Percentiles rank a stretch among this genome's conserved stretches.
These are phyloP conservation scores for Oreochromis spilurus DNA, from an alignment of 2,113 vertebrate genomes.

Conservation along the genomic window DNA sequence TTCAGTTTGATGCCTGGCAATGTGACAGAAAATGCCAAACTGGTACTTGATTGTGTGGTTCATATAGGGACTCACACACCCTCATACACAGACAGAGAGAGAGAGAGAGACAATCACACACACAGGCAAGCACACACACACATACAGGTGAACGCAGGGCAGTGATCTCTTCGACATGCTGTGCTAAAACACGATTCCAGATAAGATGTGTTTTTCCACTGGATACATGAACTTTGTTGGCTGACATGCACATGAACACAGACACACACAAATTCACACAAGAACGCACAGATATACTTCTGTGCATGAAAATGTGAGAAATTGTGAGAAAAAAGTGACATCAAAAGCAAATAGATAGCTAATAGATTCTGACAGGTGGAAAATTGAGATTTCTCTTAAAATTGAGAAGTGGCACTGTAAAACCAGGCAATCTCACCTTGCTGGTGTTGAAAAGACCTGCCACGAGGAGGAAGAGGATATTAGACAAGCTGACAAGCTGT, in stretches of 20 bases:
- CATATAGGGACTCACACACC: not conserved
- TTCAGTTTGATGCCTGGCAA: not conserved
- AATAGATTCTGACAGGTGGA: slow-evolving; percentile 25
- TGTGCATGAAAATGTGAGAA: not conserved
- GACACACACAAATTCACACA: not conserved
- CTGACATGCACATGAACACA: not conserved
- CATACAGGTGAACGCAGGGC: not conserved
- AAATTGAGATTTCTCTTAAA: slow-evolving; percentile 42
- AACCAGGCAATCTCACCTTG: not conserved
- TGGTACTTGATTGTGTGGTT: not conserved
- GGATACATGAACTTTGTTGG: not conserved
- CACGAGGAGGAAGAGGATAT: slow-evolving; percentile 22
- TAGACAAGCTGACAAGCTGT: slow-evolving; percentile 29
- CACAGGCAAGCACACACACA: not conserved
- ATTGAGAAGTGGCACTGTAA: not conserved
- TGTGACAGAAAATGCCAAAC: not conserved
- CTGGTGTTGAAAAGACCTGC: slow-evolving; percentile 4
- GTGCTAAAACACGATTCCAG: not conserved
- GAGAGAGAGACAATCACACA: not conserved
- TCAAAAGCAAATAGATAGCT: slow-evolving; percentile 24
- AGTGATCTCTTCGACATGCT: not conserved
- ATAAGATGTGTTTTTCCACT: not conserved
- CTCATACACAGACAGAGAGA: not conserved
- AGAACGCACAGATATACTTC: not conserved
- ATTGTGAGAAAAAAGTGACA: not conserved